A percentile compares a stretch with the other conserved stretches of the same genome.
Evolutionary conservation across 30 jellyfish, hydroid and myxozoan species (phyloP).

Genomic region (Nemopilema nomurai): DNA sequence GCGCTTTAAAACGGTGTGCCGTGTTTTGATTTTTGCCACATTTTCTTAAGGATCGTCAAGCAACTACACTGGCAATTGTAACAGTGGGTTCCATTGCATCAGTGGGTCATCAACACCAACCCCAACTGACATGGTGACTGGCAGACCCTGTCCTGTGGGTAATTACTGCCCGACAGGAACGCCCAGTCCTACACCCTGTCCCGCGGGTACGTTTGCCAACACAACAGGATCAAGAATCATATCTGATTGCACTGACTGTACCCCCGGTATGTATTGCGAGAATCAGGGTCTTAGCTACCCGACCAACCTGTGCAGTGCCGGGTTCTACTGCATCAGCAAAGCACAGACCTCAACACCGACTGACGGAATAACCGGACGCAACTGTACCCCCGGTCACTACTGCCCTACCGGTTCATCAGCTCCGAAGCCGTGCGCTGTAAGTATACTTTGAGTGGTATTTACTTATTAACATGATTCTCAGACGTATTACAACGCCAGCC

Average conservation of each 20-base stretch:
- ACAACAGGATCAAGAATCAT: slow-evolving; percentile 67
- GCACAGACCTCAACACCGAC: slow-evolving; percentile 69
- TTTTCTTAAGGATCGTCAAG: slow-evolving; percentile 76
- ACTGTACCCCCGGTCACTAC: slow-evolving; percentile 95
- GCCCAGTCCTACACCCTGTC: slow-evolving; percentile 80
- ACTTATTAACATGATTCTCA: neutral
- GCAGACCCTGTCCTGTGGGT: slow-evolving; percentile 86
- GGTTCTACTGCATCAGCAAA: slow-evolving; percentile 68
- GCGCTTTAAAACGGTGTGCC: neutral
- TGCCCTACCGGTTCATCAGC: slow-evolving; percentile 82
- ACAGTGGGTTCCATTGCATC: slow-evolving; percentile 85
- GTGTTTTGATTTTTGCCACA: too few relatives aligned
- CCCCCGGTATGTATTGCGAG: slow-evolving; percentile 89
- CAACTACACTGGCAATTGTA: slow-evolving; percentile 83
- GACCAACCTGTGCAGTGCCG: slow-evolving; percentile 70
- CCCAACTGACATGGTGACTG: slow-evolving; percentile 84
- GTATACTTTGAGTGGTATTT: neutral
- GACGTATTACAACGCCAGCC: too few relatives aligned
- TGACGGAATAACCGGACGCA: slow-evolving; percentile 71
- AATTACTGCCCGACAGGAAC: slow-evolving; percentile 85
- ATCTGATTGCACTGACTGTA: slow-evolving; percentile 74
- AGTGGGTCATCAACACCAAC: slow-evolving; percentile 79
- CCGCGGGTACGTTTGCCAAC: slow-evolving; percentile 88
- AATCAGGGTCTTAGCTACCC: slow-evolving; percentile 80
- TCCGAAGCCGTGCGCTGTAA: slow-evolving; percentile 93